Percentiles rank a stretch among this genome's conserved stretches.
Evolutionary conservation across 2,797 vertebrate species (phyloP).

Genomic region (Limosa lapponica): DNA sequence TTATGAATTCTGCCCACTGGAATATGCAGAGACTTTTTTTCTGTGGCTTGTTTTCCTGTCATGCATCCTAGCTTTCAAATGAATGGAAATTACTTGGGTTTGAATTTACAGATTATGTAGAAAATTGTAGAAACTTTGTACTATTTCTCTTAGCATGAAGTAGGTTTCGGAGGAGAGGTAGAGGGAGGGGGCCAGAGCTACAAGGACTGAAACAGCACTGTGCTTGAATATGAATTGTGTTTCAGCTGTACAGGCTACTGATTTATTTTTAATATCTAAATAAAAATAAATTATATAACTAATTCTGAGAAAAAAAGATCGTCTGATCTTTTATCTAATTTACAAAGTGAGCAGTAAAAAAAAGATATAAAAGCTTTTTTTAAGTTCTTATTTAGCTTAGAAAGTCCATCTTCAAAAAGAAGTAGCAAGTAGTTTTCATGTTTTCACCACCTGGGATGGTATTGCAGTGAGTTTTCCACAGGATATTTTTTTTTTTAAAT

Average conservation of each 20-base stretch:
- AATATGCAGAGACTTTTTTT: neutral
- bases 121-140: neutral
- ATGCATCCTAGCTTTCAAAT: neutral
- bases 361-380: rapidly evolving
- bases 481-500: neutral
- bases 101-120: neutral
- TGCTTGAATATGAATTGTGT: neutral
- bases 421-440: neutral
- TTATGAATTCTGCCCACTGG: neutral
- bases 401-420: neutral
- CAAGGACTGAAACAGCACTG: neutral
- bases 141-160: neutral
- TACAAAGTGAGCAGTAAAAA: neutral
- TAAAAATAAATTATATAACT: neutral
- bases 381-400: neutral
- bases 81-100: neutral
- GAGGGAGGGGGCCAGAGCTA: neutral
- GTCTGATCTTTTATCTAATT: neutral
- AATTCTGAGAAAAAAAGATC: neutral
- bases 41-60: neutral
- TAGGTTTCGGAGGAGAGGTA: neutral
- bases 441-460: neutral
- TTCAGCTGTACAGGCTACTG: neutral
- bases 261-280: neutral
- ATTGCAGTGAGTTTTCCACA: neutral